Percentiles rank a stretch among this genome's conserved stretches.
Evolutionary conservation across 2,797 vertebrate genomes (phyloP).

Genomic region (Eutrigla gurnardus): DNA sequence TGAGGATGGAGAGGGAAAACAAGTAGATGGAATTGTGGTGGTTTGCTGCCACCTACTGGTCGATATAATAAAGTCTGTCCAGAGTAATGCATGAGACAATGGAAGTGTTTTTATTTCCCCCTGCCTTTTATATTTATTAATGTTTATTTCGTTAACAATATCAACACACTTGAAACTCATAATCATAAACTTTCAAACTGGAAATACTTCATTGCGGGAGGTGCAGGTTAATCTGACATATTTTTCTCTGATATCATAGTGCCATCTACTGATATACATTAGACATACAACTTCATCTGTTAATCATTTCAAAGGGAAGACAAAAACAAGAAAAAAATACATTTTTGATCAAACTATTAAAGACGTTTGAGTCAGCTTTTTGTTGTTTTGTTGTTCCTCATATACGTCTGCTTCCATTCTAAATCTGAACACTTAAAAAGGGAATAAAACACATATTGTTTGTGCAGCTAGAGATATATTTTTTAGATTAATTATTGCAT

Average conservation of each 20-base stretch:
- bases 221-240: neutral
- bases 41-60: conserved; percentile 78
- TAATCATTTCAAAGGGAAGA: neutral
- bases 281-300: conserved; percentile 22
- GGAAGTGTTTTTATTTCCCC: neutral
- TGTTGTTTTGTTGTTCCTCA: neutral
- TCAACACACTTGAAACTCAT: neutral
- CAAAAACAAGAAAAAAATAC: neutral
- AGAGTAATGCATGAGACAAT: neutral
- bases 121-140: neutral
- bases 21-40: conserved; percentile 35
- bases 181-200: neutral
- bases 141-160: neutral
- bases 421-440: conserved; percentile 1
- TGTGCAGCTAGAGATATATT: neutral
- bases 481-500: neutral
- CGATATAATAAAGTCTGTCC: neutral
- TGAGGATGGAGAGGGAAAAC: conserved; percentile 26
- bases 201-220: neutral
- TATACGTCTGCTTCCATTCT: neutral
- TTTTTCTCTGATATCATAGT: conserved; percentile 61
- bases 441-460: neutral
- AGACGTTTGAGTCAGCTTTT: neutral
- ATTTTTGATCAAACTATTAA: neutral
- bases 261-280: conserved; percentile 67